Percentiles rank a stretch among this genome's conserved stretches.
Evolutionary conservation across 2,113 vertebrate genomes (phyloP).

Genomic region (Pachypanchax playfairii): DNA sequence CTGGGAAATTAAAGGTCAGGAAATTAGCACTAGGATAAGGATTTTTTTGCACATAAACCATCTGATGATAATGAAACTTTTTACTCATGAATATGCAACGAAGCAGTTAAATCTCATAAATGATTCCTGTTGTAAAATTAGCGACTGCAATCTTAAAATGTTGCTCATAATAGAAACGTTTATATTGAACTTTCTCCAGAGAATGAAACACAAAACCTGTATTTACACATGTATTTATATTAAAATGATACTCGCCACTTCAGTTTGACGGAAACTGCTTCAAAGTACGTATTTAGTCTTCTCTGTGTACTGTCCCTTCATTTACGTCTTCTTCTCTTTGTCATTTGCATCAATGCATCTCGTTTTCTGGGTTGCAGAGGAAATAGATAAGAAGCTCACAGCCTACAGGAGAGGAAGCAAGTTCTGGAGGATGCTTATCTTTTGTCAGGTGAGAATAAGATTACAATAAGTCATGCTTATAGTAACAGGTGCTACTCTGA

Average conservation of each 20-base stretch:
- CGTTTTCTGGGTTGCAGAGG: conserved; percentile 79
- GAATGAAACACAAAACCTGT: too few species aligned
- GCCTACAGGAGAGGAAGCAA: conserved; percentile 92
- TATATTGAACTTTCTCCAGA: conserved; percentile 6
- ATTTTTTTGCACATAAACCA: conserved; percentile 2
- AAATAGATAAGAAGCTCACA: conserved; percentile 96
- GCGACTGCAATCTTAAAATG: conserved; percentile 4
- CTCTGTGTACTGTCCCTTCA: not conserved
- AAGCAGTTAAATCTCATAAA: not conserved
- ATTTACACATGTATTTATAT: conserved; percentile 11
- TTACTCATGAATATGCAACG: not conserved
- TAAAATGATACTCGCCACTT: too few species aligned
- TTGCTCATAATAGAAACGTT: conserved; percentile 4
- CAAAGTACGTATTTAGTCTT: too few species aligned
- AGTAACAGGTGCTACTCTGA: not conserved
- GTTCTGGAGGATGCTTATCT: conserved; percentile 98
- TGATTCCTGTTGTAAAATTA: not conserved
- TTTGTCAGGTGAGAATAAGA: conserved; percentile 88
- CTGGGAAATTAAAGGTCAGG: conserved; percentile 12
- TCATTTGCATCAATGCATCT: conserved; percentile 23
- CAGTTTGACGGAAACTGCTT: too few species aligned
- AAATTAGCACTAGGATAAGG: conserved; percentile 13
- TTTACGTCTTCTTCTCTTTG: not conserved
- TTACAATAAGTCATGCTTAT: too few species aligned
- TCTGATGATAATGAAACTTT: not conserved